phyloP scores from a whole-genome alignment of 2,888 invertebrate genomes.

The Nomada fucata region DNA sequence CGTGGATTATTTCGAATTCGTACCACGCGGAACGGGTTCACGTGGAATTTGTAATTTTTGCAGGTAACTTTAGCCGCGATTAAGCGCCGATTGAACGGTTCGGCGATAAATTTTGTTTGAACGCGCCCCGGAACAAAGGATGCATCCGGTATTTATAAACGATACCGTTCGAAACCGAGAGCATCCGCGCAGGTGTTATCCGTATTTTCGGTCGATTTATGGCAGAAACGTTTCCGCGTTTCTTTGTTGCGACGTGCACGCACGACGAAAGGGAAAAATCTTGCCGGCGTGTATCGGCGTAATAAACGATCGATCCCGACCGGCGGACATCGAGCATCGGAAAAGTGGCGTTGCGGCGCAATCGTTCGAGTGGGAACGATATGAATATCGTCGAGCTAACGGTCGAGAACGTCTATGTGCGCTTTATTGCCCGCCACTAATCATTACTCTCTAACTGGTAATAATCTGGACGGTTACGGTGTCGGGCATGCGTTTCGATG shows the following conservation, averaged over 20 bases:
- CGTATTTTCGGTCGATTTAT: conserved; percentile 42
- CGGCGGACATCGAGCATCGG: conserved; percentile 53
- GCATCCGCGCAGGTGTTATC: conserved; percentile 8
- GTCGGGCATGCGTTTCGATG: not conserved
- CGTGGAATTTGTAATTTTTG: not conserved
- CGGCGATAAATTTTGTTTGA: not conserved
- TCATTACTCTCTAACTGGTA: conserved; percentile 14
- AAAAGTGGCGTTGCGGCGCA: conserved; percentile 39
- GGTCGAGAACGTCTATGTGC: conserved; percentile 1
- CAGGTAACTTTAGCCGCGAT: not conserved
- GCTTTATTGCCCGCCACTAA: conserved; percentile 25
- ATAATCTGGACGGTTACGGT: conserved; percentile 3
- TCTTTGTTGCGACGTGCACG: not conserved
- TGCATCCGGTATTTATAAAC: conserved; percentile 7
- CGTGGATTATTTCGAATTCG: conserved; percentile 10
- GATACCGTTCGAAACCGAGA: not conserved
- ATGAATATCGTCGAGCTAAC: conserved; percentile 27
- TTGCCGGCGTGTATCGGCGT: conserved; percentile 29
- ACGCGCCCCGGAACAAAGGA: conserved; percentile 2
- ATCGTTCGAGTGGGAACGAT: conserved; percentile 18
- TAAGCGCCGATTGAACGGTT: not conserved
- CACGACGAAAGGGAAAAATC: not conserved
- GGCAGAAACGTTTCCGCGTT: conserved; percentile 20
- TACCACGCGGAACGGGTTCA: too few relatives aligned
- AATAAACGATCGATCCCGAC: conserved; percentile 51